Evolutionary conservation across 2,888 invertebrate species (phyloP), one percentile per base, ranked within the genome.

Genomic region (Escarpia spicata): DNA sequence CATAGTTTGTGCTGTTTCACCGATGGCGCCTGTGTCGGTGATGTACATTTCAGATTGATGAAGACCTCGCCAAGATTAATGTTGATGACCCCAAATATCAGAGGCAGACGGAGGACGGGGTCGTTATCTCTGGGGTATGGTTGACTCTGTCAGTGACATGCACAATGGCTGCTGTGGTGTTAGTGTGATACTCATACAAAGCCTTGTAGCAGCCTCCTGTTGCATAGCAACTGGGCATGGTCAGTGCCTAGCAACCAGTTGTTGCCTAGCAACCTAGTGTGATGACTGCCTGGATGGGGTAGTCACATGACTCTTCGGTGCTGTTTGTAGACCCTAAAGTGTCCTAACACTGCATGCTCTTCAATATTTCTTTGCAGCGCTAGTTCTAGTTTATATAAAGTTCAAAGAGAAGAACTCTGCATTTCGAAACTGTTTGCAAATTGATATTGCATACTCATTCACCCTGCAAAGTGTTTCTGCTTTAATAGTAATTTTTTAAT

Each of bases 21-120:
- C 75, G 26, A 26, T 75, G 75, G 19, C 26, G 75, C 43, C 15
- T 44, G 43, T 92, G 75, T 58, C 43, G 91, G 43, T 45, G 93
- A 92, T 91, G 92, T 93, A 43, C 37, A 89, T 94, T 95, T 92
- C 96, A 96, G 96, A 96, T 96, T 94, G 96, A 96, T 93, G 96
- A 96, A 94, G 96, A 96, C 94, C 94, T 96, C 93, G 96, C 96
- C 93, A 96, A 96, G 94, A 96, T 96, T 93, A 96, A 96, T 94
- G 95, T 96, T 93, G 96, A 96, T 94, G 96, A 96, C 92, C 96
- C 96, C 60, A 96, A 95, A 93, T 96, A 96, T 94, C 93, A 93
- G 75, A 43, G 91, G 89, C 58, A 92, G 43, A 92, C 91, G 12
- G 44, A 92, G 75, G 93, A 94, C 58, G 94, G 94, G 44, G 93